Conservation (phyloP, 2,888 invertebrate species). For the Ellobium chinense region DNA sequence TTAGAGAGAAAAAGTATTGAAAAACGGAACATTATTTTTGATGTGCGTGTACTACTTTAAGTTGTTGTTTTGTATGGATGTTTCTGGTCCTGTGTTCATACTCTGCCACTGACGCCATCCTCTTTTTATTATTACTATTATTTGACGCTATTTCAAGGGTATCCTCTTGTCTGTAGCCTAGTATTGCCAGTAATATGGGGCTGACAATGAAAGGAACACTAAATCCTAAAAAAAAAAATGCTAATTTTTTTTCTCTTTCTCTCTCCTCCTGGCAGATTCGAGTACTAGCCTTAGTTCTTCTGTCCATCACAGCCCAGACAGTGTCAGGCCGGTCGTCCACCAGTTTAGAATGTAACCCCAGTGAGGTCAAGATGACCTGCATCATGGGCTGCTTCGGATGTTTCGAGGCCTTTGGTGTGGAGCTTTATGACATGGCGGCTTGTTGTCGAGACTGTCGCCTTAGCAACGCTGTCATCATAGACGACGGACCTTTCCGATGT, state of each 20-base stretch:
- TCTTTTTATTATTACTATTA: no score
- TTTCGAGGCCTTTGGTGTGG: slow-evolving; percentile 51
- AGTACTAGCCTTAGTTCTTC: neutral
- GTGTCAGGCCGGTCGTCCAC: slow-evolving; percentile 1
- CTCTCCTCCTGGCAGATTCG: neutral
- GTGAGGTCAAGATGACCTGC: slow-evolving; percentile 47
- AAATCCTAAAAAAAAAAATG: no score
- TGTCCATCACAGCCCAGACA: neutral
- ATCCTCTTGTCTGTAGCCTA: no score
- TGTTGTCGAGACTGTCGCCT: slow-evolving; percentile 52
- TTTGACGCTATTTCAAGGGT: no score
- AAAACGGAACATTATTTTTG: no score
- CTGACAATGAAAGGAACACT: no score
- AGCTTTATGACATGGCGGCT: slow-evolving; percentile 53
- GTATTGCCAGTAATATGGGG: no score
- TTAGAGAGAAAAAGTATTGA: no score
- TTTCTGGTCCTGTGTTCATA: no score
- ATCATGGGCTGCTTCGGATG: slow-evolving; percentile 53
- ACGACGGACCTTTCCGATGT: slow-evolving; percentile 52
- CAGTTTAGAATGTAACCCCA: slow-evolving; percentile 51
- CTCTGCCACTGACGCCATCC: no score
- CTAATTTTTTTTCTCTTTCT: neutral
- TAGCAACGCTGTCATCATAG: slow-evolving; percentile 48
- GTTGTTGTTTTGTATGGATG: no score
- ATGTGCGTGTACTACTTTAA: no score